Evolutionary conservation across 30 jellyfish, hydroid and myxozoan species (phyloP).

Genomic region (Sanderia malayensis): DNA sequence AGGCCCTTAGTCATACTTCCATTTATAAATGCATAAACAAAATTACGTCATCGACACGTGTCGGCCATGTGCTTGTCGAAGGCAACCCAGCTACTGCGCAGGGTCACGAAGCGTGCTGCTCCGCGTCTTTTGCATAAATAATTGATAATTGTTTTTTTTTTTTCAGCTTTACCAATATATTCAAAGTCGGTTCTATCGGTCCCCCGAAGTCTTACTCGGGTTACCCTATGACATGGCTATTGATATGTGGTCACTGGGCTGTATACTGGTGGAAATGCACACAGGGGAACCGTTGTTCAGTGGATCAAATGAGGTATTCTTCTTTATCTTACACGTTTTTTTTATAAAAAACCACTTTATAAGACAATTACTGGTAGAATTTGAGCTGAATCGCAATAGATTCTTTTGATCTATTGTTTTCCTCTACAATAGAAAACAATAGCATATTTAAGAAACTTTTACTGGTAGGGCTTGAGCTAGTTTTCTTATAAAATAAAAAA

Average conservation of each 20-base stretch:
- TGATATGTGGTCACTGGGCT: slow-evolving; percentile 98
- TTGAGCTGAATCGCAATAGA: too few species aligned
- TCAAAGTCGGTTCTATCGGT: slow-evolving; percentile 96
- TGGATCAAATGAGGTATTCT: slow-evolving; percentile 94
- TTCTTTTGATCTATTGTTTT: too few species aligned
- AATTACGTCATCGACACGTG: slow-evolving; percentile 2
- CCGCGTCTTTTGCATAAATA: too few species aligned
- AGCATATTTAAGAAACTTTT: too few species aligned
- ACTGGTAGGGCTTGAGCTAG: too few species aligned
- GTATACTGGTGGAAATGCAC: slow-evolving; percentile 96
- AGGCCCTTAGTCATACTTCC: neutral
- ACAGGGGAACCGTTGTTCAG: slow-evolving; percentile 97
- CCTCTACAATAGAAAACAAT: too few species aligned
- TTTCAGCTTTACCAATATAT: slow-evolving; percentile 88
- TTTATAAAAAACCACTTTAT: too few species aligned
- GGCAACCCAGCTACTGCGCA: neutral
- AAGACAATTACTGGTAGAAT: too few species aligned
- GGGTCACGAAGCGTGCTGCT: too few species aligned
- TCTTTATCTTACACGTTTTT: too few species aligned
- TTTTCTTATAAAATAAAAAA: too few species aligned
- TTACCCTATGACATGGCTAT: slow-evolving; percentile 93
- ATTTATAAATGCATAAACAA: neutral
- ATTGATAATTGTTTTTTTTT: slow-evolving; percentile 4
- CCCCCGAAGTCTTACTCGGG: slow-evolving; percentile 98
- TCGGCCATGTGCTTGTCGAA: neutral